Evolutionary conservation across 2,797 vertebrate genomes (phyloP), one percentile per base, ranked within the genome.

Genomic region (Myotis vivesi): DNA sequence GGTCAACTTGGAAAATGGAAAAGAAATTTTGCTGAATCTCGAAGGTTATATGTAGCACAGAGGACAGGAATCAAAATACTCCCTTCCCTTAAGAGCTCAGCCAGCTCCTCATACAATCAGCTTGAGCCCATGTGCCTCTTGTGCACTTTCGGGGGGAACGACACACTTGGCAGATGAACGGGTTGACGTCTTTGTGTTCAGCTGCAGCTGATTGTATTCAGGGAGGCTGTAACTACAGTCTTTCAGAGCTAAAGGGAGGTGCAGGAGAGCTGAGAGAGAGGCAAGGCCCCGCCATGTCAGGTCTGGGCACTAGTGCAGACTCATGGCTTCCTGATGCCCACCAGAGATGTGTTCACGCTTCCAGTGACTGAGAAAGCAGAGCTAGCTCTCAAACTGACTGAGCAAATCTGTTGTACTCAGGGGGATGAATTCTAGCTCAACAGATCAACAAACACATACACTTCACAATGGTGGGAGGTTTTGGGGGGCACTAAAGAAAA

Each of bases 221-320:
- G 2, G 1, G 76, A 71, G 89, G 77, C 68, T 12, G 17, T n/a
- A 73, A 57, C 49, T 20, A 10, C 6, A 5, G 57, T 71, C 55
- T 82, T 91, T n/a, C 36, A 75, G 92, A 92, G 28, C 5, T 72
- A 10, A 93, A 59, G 3, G n/a, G n/a, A n/a, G n/a, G n/a, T n/a
- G n/a, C n/a, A n/a, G n/a, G 33, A 81, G 84, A 22, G 49, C 36
- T 30, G 2, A 23, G 9, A 44, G 41, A n/a, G 44, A 81, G n/a
- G 2, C 9, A 1, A 12, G 4, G 72, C n/a, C 33, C 17, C 8
- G 0, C 11, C 20, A 4, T 44, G 59, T 16, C 57, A 12, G 38
- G 46, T 6, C 30, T 7, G 8, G 1, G 7, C 0, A 5, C 6
- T 38, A 68, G 8, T 1, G 55, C 8, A 51, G 64, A 46, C 83